Base-by-base conservation (phyloP, 1,140 invertebrate species). In the Caenorhabditis remanei region DNA sequence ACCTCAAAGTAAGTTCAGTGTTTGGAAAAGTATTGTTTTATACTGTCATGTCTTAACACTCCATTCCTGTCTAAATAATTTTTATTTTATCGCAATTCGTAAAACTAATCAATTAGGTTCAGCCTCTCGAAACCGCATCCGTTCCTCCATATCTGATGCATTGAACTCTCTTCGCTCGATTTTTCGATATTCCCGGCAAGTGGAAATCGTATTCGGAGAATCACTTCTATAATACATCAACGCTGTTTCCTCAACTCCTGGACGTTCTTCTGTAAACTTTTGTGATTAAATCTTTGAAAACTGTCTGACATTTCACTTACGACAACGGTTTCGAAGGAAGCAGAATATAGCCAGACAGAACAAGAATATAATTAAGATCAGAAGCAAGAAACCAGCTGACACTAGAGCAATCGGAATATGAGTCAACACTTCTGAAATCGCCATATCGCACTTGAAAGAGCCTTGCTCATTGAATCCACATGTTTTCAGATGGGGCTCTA, bases 391-490 rank as follows among this genome's bases (percentile, higher is more conserved):
- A 9, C 48, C 56, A 3, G 82, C 75, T 4, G 86, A 79, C 0
- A 58, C 53, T 8, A 87, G 41, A 14, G 50, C 75, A 61, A 87
- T 56, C 2, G 86, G 86, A 21, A 87, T 56, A 55, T 87, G 82
- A 40, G 86, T 56, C 8, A 75, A 19, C 1, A 87, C 32, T 58
- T 88, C 85, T 55, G 40, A 67, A 3, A 88, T 14, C 40, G 85
- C 16, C 85, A 88, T 88, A 43, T 88, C 85, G 48, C 87, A 88
- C 13, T 88, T 85, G 32, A 88, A 86, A 24, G 71, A 50, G n/a
- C 87, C 87, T 84, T 89, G 83, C 50, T 89, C 88, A 32, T 85
- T 89, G 79, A 89, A 88, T 61, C 88, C 88, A 50, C 88, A 89
- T 24, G 83, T 88, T 83, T 85, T 89, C 21, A 89, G 79, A 24